Evolutionary conservation across 2,888 invertebrate genomes (phyloP), one percentile per base, ranked within the genome.

Genomic region (Lasioglossum vierecki): DNA sequence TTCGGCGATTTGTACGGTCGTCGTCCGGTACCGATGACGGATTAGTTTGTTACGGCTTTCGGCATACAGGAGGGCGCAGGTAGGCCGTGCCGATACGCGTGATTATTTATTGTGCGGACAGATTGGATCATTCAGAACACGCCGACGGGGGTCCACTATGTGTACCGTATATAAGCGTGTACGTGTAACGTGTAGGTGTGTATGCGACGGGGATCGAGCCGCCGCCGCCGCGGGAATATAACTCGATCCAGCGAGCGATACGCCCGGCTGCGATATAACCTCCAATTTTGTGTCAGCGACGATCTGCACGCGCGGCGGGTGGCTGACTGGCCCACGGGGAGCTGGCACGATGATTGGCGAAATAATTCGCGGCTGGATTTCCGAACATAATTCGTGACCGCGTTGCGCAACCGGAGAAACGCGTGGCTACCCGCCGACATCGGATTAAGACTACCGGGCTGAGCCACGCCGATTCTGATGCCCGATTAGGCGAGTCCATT

Each of bases 51-150:
- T 91, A 91, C 88, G 89, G 92, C 87, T 90, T 90, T 92, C 87
- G 92, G 86, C 87, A 80, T 85, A 85, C 81, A 18, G 79, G 82
- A 82, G 82, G 88, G 77, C 87, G 83, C 89, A 90, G 90, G 89
- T 88, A 88, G 88, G 85, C 80, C 86, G 87, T 77, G 80, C 82
- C 88, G 92, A 92, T 92, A 92, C 86, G 89, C 91, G 89, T 92
- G 91, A 92, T 92, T 92, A 92, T 91, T 92, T 91, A 91, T 91
- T 91, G 91, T 91, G 88, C 87, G 90, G 85, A 82, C 91, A 92
- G 93, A 93, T 93, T 93, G 91, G 91, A 93, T 93, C 91, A 93
- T 92, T 92, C 91, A 91, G 89, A 88, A 88, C 86, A 88, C 75
- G 83, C 85, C 89, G 87, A 85, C 83, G 87, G 91, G 91, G 90